phyloP scores from a whole-genome alignment of 2,888 invertebrate genomes.

The Pristionchus japonicus region DNA sequence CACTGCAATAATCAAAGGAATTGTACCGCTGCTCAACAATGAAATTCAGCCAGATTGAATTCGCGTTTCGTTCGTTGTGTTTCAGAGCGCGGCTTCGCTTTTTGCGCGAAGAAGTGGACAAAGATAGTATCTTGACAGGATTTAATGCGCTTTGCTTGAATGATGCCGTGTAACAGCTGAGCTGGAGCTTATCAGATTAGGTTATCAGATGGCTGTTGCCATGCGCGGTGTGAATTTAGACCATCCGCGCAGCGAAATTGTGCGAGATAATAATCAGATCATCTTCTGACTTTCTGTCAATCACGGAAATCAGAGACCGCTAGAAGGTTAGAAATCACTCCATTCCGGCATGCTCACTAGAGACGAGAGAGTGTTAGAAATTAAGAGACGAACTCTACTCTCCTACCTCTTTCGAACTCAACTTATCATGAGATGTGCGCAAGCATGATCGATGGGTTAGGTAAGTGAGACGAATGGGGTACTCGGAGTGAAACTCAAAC shows the following conservation, averaged over 20 bases:
- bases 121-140: not conserved
- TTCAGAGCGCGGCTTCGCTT: not conserved
- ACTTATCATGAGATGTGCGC: not conserved
- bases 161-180: not conserved
- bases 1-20: not conserved
- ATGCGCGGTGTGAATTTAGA: too few species aligned
- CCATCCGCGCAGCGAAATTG: not conserved
- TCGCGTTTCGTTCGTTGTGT: not conserved
- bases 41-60: not conserved
- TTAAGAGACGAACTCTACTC: too few species aligned
- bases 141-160: not conserved
- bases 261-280: not conserved
- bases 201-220: too few species aligned
- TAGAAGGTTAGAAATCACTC: not conserved
- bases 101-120: not conserved
- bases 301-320: not conserved
- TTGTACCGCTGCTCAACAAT: not conserved
- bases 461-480: constrained; percentile 28
- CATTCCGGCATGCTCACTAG: not conserved
- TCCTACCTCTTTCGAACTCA: too few species aligned
- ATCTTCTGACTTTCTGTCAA: not conserved
- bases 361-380: not conserved
- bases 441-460: not conserved
- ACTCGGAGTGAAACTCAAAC: not conserved
- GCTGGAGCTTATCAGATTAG: not conserved